Evolutionary conservation across 1,140 invertebrate species (phyloP).

Genomic region (Holotrichia oblita): DNA sequence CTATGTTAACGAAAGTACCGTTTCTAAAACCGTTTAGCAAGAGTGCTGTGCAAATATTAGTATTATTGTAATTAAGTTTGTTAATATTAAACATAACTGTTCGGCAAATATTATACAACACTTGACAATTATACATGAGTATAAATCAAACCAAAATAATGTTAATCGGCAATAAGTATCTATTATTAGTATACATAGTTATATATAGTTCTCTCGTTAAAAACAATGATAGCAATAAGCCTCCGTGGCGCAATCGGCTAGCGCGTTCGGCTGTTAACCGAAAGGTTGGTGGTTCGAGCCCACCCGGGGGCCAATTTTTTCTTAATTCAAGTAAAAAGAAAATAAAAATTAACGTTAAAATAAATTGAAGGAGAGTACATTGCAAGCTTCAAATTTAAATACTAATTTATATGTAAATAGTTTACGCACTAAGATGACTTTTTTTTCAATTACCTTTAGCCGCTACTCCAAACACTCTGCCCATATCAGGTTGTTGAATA

Average conservation of each 20-base stretch:
- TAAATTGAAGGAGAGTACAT: no score
- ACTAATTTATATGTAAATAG: no score
- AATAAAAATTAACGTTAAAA: neutral
- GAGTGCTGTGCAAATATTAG: neutral
- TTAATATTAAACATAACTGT: neutral
- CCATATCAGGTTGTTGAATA: slow-evolving; percentile 76
- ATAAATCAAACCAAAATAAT: neutral
- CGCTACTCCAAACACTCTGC: slow-evolving; percentile 79
- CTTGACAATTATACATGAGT: neutral
- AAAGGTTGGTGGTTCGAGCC: slow-evolving; percentile 79
- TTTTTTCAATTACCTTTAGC: slow-evolving; percentile 65
- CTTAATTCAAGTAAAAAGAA: neutral
- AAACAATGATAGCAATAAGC: slow-evolving; percentile 51
- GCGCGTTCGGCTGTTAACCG: slow-evolving; percentile 84
- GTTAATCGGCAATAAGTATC: neutral
- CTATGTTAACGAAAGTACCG: neutral
- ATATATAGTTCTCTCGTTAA: neutral
- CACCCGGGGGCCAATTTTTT: slow-evolving; percentile 70
- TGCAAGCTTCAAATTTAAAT: no score
- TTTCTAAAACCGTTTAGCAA: neutral
- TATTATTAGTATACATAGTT: neutral
- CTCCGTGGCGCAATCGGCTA: slow-evolving; percentile 75
- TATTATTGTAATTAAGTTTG: neutral
- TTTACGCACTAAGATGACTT: no score
- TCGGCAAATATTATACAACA: neutral